Evolutionary conservation across 2,113 vertebrate genomes (phyloP).

Genomic region (Symphodus melops): DNA sequence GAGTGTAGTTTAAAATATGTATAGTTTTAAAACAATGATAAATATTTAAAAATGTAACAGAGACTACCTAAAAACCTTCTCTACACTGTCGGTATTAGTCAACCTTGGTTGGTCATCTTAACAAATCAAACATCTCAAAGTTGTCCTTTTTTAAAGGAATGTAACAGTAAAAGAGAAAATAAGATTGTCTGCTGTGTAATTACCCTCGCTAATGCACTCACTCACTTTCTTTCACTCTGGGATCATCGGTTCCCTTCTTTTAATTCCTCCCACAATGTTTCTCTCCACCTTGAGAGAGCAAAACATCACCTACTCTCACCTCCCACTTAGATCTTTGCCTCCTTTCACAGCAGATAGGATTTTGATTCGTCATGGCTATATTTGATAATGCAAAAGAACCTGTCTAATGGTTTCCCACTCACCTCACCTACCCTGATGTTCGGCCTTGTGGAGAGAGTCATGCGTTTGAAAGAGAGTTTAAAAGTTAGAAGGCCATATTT

Average conservation of each 20-base stretch:
- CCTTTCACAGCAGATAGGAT: slow-evolving; percentile 63
- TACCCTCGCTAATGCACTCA: slow-evolving; percentile 41
- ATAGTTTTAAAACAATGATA: too few species aligned
- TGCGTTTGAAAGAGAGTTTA: slow-evolving; percentile 13
- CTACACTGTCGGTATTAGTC: neutral
- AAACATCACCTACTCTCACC: slow-evolving; percentile 55
- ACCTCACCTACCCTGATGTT: neutral
- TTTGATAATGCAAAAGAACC: slow-evolving; percentile 57
- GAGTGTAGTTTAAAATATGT: too few species aligned
- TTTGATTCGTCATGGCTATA: slow-evolving; percentile 50
- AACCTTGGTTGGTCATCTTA: slow-evolving; percentile 12
- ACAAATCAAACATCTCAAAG: slow-evolving; percentile 28
- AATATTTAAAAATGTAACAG: neutral
- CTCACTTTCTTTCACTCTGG: neutral
- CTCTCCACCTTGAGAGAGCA: slow-evolving; percentile 55
- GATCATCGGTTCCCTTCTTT: slow-evolving; percentile 20
- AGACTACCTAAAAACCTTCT: too few species aligned
- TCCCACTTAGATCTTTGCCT: slow-evolving; percentile 55
- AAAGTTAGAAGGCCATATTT: neutral
- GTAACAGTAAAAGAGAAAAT: slow-evolving; percentile 33
- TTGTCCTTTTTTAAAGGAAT: slow-evolving; percentile 4
- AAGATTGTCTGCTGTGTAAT: slow-evolving; percentile 49
- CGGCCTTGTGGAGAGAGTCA: slow-evolving; percentile 8
- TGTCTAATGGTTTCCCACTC: slow-evolving; percentile 42
- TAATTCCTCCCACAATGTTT: slow-evolving; percentile 58